Conservation (phyloP, 2,797 vertebrate genomes). For the Chelmon rostratus region DNA sequence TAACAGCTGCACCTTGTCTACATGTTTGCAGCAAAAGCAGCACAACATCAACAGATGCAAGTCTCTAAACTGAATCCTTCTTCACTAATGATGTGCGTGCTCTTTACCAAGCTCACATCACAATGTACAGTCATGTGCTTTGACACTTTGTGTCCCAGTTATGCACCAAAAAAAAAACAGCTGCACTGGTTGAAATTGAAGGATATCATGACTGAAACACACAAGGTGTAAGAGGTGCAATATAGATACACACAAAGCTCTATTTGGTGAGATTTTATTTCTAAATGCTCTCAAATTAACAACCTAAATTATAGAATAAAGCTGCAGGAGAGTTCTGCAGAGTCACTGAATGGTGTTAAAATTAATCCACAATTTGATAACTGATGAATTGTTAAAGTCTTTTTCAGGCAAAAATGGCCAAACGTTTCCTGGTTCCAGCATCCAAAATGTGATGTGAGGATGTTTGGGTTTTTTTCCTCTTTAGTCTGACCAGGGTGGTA, state of each 20-base stretch:
- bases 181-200: neutral
- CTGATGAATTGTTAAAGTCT: neutral
- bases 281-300: neutral
- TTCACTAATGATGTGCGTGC: too few relatives aligned
- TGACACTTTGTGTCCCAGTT: neutral
- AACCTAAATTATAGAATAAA: too few relatives aligned
- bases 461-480: neutral
- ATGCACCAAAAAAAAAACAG: neutral
- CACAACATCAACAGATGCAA: neutral
- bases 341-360: neutral
- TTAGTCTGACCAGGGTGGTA: conserved; percentile 12
- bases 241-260: neutral
- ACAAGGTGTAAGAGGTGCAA: neutral
- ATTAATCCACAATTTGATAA: neutral
- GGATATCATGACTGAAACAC: neutral
- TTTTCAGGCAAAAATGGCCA: neutral
- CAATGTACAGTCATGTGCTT: neutral
- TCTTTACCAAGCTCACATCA: neutral
- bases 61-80: neutral
- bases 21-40: conserved; percentile 11
- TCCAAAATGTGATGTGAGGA: too few relatives aligned
- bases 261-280: neutral
- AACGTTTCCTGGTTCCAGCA: neutral
- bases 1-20: conserved; percentile 14
- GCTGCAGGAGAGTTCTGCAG: neutral